Percentiles rank a stretch among this genome's conserved stretches.
Conservation (phyloP, 1,140 invertebrate species). For the Solen grandis region DNA sequence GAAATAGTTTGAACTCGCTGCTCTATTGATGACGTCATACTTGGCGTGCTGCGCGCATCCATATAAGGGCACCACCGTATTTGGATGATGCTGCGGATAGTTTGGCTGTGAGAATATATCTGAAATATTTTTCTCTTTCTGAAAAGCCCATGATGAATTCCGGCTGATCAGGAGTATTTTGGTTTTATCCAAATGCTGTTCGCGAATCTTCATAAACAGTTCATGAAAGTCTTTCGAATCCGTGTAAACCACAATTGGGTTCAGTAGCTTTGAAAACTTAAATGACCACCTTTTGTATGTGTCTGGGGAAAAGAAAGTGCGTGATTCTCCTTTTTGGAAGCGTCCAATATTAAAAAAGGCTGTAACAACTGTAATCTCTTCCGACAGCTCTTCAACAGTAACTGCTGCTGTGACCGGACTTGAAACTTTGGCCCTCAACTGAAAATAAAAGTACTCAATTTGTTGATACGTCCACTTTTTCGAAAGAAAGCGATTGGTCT, state of each 20-base stretch:
- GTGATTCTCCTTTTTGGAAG: conserved; percentile 61
- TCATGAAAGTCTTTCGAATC: conserved; percentile 56
- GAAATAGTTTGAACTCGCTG: too few relatives aligned
- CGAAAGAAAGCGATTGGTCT: too few relatives aligned
- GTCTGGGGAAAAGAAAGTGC: conserved; percentile 5
- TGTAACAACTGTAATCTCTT: conserved; percentile 70
- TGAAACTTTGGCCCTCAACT: too few relatives aligned
- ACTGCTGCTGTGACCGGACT: too few relatives aligned
- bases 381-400: too few relatives aligned
- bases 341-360: conserved; percentile 69
- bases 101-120: conserved; percentile 32
- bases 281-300: conserved; percentile 59
- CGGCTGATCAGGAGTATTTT: conserved; percentile 54
- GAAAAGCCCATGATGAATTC: conserved; percentile 60
- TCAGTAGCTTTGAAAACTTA: conserved; percentile 55
- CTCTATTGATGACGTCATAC: too few relatives aligned
- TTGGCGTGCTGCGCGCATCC: conserved; percentile 57
- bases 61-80: conserved; percentile 68
- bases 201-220: conserved; percentile 47
- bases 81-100: conserved; percentile 68
- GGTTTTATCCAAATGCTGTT: conserved; percentile 54
- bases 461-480: too few relatives aligned
- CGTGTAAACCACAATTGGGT: conserved; percentile 65
- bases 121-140: too few relatives aligned
- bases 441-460: too few relatives aligned